Evolutionary conservation across 2,888 invertebrate genomes (phyloP).

Genomic region (Adelognathus sp.): DNA sequence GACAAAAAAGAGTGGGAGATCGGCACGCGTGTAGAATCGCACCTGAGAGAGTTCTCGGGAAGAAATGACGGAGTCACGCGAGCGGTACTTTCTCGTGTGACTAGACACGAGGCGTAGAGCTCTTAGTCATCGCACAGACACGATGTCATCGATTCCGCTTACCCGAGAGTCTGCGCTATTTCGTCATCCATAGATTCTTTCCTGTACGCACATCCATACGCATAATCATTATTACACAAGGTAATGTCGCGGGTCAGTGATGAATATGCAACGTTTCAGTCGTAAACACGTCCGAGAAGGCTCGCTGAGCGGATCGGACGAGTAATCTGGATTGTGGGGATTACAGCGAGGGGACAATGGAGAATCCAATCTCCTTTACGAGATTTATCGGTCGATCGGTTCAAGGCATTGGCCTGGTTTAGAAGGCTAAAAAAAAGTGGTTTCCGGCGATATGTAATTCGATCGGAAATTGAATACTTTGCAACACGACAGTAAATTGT

Average conservation of each 20-base stretch:
- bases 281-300: not conserved
- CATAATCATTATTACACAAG: not conserved
- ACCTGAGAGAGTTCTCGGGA: conserved; percentile 36
- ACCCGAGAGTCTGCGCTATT: not conserved
- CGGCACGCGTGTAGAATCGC: conserved; percentile 48
- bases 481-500: too few relatives aligned
- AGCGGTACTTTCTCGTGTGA: conserved; percentile 18
- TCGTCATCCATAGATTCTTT: not conserved
- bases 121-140: conserved; percentile 38
- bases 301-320: not conserved
- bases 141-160: conserved; percentile 25
- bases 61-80: conserved; percentile 3
- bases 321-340: not conserved
- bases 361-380: not conserved
- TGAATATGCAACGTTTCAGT: too few relatives aligned
- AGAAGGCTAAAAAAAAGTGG: too few relatives aligned
- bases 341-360: conserved; percentile 3
- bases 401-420: not conserved
- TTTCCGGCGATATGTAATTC: too few relatives aligned
- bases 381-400: conserved; percentile 39
- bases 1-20: conserved; percentile 25
- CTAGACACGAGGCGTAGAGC: not conserved
- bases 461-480: too few relatives aligned
- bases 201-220: not conserved
- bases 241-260: too few relatives aligned